phyloP scores from a whole-genome alignment of 2,113 vertebrate species.

The Bagarius yarrelli region DNA sequence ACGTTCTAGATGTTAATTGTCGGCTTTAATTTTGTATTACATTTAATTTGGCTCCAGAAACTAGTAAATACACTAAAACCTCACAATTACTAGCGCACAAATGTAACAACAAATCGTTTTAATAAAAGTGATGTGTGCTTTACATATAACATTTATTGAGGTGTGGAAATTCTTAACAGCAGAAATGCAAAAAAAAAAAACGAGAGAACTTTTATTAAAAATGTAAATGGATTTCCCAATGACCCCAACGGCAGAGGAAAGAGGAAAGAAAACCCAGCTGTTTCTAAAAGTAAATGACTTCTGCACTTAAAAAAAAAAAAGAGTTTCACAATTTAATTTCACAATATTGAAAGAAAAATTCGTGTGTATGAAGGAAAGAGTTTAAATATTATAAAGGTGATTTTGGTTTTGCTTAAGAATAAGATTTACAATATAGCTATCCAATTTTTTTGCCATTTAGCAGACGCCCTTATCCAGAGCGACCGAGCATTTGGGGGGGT shows the following conservation, averaged over 20 bases:
- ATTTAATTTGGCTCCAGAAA: background rate
- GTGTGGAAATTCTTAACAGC: background rate
- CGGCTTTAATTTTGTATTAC: background rate
- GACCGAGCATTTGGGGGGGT: too few species aligned
- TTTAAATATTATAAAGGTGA: background rate
- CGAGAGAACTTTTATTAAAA: background rate
- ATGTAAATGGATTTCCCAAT: background rate
- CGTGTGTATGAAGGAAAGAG: background rate
- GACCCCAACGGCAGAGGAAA: background rate
- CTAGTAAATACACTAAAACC: too few species aligned
- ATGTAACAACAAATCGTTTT: background rate
- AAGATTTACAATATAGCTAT: too few species aligned
- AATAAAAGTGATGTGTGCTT: slow-evolving; percentile 4
- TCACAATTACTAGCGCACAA: background rate
- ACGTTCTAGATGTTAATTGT: background rate
- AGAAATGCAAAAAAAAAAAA: background rate
- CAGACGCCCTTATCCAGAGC: too few species aligned
- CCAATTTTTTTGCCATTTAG: too few species aligned
- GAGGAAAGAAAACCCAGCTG: background rate
- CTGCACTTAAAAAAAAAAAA: slow-evolving; percentile 29
- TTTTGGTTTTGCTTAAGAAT: too few species aligned
- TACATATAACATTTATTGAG: background rate
- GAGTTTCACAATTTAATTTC: background rate
- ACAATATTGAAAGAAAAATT: too few species aligned
- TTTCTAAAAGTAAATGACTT: slow-evolving; percentile 16